These are phyloP conservation scores for Notamacropus eugenii DNA, from an alignment of 2,797 vertebrate genomes.

Conservation along the genomic window DNA sequence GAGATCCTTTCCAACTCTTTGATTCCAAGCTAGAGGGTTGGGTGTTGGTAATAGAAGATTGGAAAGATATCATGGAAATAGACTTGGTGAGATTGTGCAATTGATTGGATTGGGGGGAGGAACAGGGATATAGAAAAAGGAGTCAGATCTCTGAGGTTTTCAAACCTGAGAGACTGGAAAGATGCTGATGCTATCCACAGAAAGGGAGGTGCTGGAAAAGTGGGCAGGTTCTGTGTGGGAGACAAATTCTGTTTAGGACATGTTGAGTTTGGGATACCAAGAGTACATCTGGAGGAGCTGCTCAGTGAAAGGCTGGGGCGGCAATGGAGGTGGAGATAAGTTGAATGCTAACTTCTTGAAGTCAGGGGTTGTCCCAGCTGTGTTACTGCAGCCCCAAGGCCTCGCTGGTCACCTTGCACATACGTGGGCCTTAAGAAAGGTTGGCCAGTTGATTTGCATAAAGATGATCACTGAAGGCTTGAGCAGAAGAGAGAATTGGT, in stretches of 20 bases:
- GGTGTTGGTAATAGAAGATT: neutral
- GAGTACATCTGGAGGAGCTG: neutral
- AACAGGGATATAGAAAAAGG: neutral
- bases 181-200: neutral
- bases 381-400: neutral
- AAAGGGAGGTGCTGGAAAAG: neutral
- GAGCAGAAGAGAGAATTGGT: neutral
- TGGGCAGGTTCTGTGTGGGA: neutral
- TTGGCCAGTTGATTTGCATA: neutral
- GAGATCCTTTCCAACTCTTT: neutral
- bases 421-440: neutral
- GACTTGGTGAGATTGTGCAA: neutral
- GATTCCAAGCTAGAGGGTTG: neutral
- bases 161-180: neutral
- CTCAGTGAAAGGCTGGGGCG: neutral
- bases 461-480: neutral
- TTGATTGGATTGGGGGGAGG: neutral
- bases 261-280: neutral
- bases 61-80: neutral
- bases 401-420: neutral
- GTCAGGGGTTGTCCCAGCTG: neutral
- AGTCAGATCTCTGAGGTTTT: neutral
- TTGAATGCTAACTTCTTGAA: neutral
- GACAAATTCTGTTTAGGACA: neutral
- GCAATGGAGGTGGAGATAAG: neutral